Evolutionary conservation across 2,797 vertebrate species (phyloP), one percentile per base, ranked within the genome.

Genomic region (Sparus aurata): DNA sequence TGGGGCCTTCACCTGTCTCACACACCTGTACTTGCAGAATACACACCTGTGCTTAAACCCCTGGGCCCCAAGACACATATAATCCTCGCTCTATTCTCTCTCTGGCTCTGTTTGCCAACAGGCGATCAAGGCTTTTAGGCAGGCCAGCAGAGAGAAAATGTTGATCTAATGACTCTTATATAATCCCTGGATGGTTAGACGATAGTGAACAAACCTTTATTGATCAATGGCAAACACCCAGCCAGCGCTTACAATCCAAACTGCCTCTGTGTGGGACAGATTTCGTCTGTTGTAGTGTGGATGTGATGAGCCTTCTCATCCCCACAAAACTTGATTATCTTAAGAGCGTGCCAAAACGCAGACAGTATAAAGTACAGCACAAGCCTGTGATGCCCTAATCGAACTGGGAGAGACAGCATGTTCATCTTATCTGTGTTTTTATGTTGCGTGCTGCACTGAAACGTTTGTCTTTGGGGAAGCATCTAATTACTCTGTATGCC

Each of bases 1-100:
- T 38, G 70, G 80, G 82, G 79, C 85, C 88, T 84, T 91, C 91
- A 94, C 91, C 89, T 93, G 88, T 85, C 85, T 76, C 80, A 84
- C 92, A 90, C 93, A 95, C 94, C 94, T 94, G 92, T 49, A 89
- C 83, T 77, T 73, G 55, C 70, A 91, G 69, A 90, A 87, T 69
- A 89, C 89, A 91, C 92, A 93, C 92, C 91, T 94, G 94, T 86
- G 87, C 72, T 78, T 58, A 77, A 63, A 49, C 72, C 5, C 9
- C 43, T 5, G 76, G 88, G 85, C 80, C 85, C 78, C 81, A 17
- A 66, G 38, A 30, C 67, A 22, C 60, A 54, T 43, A 62, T 87
- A 85, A 85, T 82, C 87, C 80, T 41, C 11, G 20, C 66, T 85
- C 66, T 78, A 25, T 70, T 84, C 73, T 54, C 57, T 74, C 61